These are phyloP conservation scores for Drosophila flavopinicola DNA, from an alignment of 2,888 invertebrate species.

Conservation along the genomic window DNA sequence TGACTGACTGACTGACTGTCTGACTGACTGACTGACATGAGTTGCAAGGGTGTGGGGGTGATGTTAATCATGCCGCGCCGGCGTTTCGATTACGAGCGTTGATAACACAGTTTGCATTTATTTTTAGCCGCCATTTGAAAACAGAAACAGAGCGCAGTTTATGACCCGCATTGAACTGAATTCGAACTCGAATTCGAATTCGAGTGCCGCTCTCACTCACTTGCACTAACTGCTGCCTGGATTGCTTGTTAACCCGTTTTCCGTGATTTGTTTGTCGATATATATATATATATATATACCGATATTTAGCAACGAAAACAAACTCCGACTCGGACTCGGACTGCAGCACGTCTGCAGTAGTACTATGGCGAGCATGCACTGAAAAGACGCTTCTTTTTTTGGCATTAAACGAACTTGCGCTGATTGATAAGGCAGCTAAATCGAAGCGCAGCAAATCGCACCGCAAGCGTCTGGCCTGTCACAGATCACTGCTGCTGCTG, in stretches of 20 bases:
- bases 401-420: constrained; percentile 68
- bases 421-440: constrained; percentile 72
- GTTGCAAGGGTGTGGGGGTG: constrained; percentile 31
- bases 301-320: too few species aligned
- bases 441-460: constrained; percentile 66
- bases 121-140: constrained; percentile 58
- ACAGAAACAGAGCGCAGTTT: constrained; percentile 36
- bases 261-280: neutral
- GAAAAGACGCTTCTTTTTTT: constrained; percentile 63
- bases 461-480: constrained; percentile 50
- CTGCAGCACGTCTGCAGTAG: constrained; percentile 71
- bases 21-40: constrained; percentile 2
- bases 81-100: constrained; percentile 60
- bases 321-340: constrained; percentile 26
- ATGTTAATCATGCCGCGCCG: constrained; percentile 59
- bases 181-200: constrained; percentile 7
- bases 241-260: constrained; percentile 22
- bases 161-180: constrained; percentile 49
- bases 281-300: constrained; percentile 1
- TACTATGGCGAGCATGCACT: constrained; percentile 70
- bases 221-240: constrained; percentile 27
- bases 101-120: constrained; percentile 62
- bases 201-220: constrained; percentile 18
- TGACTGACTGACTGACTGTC: too few species aligned
- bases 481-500: constrained; percentile 40